phyloP scores from a whole-genome alignment of 2,888 invertebrate species.

The Smittia sp. region DNA sequence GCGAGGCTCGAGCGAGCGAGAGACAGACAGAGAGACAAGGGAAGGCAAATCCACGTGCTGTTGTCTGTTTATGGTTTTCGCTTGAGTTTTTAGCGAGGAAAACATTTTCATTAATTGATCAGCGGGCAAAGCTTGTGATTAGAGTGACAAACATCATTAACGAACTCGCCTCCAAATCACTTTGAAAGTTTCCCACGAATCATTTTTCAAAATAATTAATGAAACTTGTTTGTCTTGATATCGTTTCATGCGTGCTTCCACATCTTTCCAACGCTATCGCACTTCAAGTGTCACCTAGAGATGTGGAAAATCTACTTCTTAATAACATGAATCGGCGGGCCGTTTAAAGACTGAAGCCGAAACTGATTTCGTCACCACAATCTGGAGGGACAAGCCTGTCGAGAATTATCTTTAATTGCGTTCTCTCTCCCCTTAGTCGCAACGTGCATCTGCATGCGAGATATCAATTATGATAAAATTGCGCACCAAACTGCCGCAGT shows the following conservation, averaged over 20 bases:
- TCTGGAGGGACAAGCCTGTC: background rate
- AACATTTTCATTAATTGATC: background rate
- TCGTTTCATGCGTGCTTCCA: slow-evolving; percentile 25
- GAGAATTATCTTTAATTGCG: background rate
- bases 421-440: background rate
- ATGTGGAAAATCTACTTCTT: no score
- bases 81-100: background rate
- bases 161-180: background rate
- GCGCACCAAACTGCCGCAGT: background rate
- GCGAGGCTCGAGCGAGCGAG: slow-evolving; percentile 3
- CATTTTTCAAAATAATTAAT: slow-evolving; percentile 19
- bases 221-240: slow-evolving; percentile 41
- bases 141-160: background rate
- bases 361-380: background rate
- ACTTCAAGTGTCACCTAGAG: background rate
- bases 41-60: slow-evolving; percentile 40
- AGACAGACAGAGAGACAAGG: background rate
- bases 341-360: background rate
- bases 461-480: slow-evolving; percentile 29
- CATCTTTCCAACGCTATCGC: background rate
- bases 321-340: no score
- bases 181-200: slow-evolving; percentile 21
- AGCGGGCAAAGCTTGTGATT: background rate
- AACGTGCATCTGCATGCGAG: slow-evolving; percentile 29
- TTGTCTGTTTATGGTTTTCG: background rate